Base-by-base conservation (phyloP, 2,113 vertebrate species). In the Leiothrix lutea region DNA sequence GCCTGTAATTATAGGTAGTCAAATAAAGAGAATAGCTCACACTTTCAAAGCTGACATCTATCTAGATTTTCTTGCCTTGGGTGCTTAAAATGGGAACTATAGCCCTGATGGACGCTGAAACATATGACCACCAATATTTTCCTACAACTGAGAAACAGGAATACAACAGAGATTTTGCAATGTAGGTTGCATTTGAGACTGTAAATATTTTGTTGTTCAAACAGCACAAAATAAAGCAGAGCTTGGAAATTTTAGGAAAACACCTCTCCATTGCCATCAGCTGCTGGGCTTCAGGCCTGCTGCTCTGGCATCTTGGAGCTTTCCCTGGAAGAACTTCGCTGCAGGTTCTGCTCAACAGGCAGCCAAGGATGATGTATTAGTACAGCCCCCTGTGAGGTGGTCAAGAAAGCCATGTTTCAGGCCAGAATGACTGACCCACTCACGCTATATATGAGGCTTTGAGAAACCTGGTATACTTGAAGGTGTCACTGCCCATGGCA, bases 401-500 rank as follows among this genome's bases (percentile, higher is more conserved):
- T 53, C 58, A 74, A 48, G 44, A 86, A 90, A 79, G 15, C 25
- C 33, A 7, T 1, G 2, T 42, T 67, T 79, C 2, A 4, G 33
- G 72, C 47, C 33, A 61, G 77, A 83, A 83, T 38, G 54, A 11
- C 60, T 47, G 51, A 48, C 44, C 18, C 47, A 19, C 26, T 85
- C 48, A 9, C 71, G 40, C 17, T 62, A 8, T 40, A 4, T 15
- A 18, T n/a, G 24, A 20, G 14, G 4, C 38, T 74, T 67, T 17
- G 14, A 54, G 61, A 67, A 75, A 75, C 54, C 11, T 54, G 47
- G 24, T 35, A 14, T 11, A 35, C 11, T 8, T 67, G 38, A n/a
- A 74, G 16, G 11, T 26, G 24, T 61, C 0, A 1, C n/a, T 53
- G 21, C 29, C 38, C 3, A 7, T 31, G 8, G 17, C 25, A 54